Conservation (phyloP, 2,113 vertebrate genomes). For the Cheilinus undulatus region DNA sequence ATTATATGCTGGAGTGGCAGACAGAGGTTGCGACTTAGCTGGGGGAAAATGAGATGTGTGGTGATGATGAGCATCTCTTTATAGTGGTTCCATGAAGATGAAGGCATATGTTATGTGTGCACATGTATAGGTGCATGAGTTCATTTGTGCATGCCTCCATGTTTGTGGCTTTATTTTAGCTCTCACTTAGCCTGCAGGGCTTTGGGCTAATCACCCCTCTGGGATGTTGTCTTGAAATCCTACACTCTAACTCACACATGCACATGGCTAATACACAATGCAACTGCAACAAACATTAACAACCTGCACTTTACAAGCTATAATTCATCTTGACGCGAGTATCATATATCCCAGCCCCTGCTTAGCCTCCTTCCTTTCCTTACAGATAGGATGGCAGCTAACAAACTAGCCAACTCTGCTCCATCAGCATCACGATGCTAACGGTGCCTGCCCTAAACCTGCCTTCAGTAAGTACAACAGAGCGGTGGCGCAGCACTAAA, state of each 20-base stretch:
- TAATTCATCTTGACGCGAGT: slow-evolving; percentile 58
- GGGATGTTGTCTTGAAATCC: slow-evolving; percentile 65
- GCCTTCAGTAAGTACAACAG: slow-evolving; percentile 44
- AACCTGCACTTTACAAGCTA: slow-evolving; percentile 47
- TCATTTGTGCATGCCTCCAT: slow-evolving; percentile 1
- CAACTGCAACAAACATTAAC: slow-evolving; percentile 51
- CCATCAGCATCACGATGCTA: slow-evolving; percentile 53
- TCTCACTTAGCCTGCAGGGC: slow-evolving; percentile 46
- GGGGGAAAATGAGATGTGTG: slow-evolving; percentile 7
- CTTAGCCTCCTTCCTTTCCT: slow-evolving; percentile 60
- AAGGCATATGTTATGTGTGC: slow-evolving; percentile 5
- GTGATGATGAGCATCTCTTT: slow-evolving; percentile 10
- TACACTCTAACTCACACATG: slow-evolving; percentile 41
- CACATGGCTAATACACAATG: slow-evolving; percentile 15
- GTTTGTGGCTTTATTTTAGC: slow-evolving; percentile 3
- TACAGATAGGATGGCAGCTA: slow-evolving; percentile 45
- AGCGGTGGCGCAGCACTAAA: slow-evolving; percentile 53
- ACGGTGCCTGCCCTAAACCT: slow-evolving; percentile 40
- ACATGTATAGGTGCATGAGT: not conserved
- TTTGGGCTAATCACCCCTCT: slow-evolving; percentile 32
- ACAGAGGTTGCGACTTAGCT: slow-evolving; percentile 29
- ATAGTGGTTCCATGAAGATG: slow-evolving; percentile 18
- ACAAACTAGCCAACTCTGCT: slow-evolving; percentile 20
- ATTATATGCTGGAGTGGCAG: slow-evolving; percentile 49
- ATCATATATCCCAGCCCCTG: slow-evolving; percentile 50